phyloP scores from a whole-genome alignment of 1,140 invertebrate genomes.

The Tetragnatha versicolor region DNA sequence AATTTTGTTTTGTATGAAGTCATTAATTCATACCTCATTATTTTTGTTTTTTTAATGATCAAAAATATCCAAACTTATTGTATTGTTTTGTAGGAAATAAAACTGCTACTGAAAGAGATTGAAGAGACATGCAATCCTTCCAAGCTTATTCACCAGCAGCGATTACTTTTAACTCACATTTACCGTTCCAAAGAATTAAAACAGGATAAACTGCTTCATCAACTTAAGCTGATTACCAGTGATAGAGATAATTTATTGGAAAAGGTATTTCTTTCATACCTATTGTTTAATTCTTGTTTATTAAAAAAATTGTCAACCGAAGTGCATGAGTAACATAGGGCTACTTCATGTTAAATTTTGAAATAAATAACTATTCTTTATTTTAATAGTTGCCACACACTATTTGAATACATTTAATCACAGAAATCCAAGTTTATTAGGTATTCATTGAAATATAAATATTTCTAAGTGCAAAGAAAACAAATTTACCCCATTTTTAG shows the following conservation, averaged over 20 bases:
- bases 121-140: constrained; percentile 22
- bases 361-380: neutral
- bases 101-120: constrained; percentile 20
- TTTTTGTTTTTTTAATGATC: no score
- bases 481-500: no score
- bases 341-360: neutral
- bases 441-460: no score
- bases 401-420: no score
- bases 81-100: constrained; percentile 19
- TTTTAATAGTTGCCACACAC: neutral
- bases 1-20: no score
- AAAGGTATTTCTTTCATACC: neutral
- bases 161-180: constrained; percentile 11
- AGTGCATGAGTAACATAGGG: neutral
- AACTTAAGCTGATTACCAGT: constrained; percentile 5
- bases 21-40: no score
- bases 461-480: no score
- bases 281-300: neutral
- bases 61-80: no score
- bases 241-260: constrained; percentile 16
- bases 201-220: constrained; percentile 19
- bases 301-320: neutral
- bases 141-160: constrained; percentile 22
- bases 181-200: constrained; percentile 27
- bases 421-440: no score